Conservation (phyloP, 1,140 invertebrate genomes). For the Drosophila pseudoananassae region DNA sequence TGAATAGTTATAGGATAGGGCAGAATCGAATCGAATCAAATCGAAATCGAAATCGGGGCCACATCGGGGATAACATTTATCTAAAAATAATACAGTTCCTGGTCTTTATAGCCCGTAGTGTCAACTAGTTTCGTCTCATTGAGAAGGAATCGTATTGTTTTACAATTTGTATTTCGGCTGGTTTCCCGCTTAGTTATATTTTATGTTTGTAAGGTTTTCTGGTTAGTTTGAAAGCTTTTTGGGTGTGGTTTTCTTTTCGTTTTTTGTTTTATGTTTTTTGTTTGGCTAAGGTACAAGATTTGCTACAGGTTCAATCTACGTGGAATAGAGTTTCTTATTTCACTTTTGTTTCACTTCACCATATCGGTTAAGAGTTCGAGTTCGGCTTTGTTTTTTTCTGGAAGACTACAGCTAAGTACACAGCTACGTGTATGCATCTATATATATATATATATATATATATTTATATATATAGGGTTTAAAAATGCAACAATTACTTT, state of each 20-base stretch:
- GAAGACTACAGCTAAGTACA: constrained; percentile 75
- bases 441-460: constrained; percentile 4
- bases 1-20: constrained; percentile 30
- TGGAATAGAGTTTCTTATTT: constrained; percentile 30
- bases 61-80: constrained; percentile 60
- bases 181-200: constrained; percentile 19
- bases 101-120: constrained; percentile 9
- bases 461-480: constrained; percentile 16
- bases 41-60: constrained; percentile 1
- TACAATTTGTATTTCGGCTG: constrained; percentile 23
- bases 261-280: constrained; percentile 19
- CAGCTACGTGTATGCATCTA: constrained; percentile 34
- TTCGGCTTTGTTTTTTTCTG: constrained; percentile 31
- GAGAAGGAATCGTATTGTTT: constrained; percentile 29
- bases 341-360: constrained; percentile 24
- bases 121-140: constrained; percentile 30
- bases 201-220: constrained; percentile 11
- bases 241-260: constrained; percentile 37
- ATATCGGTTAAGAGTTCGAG: constrained; percentile 7
- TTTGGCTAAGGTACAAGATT: constrained; percentile 78
- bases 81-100: constrained; percentile 66
- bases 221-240: constrained; percentile 59
- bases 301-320: constrained; percentile 69
- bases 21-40: not conserved
- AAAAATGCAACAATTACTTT: constrained; percentile 60